Evolutionary conservation across 2,888 invertebrate genomes (phyloP).

Genomic region (Cabera pusaria): DNA sequence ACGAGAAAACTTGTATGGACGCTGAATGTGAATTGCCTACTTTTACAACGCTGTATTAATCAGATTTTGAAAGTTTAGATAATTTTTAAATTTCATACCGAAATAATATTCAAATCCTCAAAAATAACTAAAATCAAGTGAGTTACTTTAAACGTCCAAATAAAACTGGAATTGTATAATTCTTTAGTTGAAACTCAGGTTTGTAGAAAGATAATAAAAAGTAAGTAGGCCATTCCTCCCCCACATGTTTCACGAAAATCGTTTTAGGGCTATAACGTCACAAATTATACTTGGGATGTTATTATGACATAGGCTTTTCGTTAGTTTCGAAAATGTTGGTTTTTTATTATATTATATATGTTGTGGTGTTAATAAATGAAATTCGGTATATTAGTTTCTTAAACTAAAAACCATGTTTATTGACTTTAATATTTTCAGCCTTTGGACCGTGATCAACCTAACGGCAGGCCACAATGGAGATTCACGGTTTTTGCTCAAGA

Average conservation of each 20-base stretch:
- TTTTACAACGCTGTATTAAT: slow-evolving; percentile 23
- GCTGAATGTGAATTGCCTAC: slow-evolving; percentile 49
- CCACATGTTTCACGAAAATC: slow-evolving; percentile 25
- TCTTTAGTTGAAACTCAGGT: slow-evolving; percentile 13
- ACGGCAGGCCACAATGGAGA: slow-evolving; percentile 97
- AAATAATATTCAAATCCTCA: no score
- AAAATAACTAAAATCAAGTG: no score
- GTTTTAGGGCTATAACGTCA: slow-evolving; percentile 22
- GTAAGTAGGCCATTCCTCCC: slow-evolving; percentile 21
- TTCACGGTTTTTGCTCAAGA: slow-evolving; percentile 98
- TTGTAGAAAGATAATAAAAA: slow-evolving; percentile 24
- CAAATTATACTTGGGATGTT: slow-evolving; percentile 27
- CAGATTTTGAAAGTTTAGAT: no score
- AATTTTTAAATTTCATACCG: no score
- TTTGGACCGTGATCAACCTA: slow-evolving; percentile 97
- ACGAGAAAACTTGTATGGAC: slow-evolving; percentile 48
- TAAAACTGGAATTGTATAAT: slow-evolving; percentile 4
- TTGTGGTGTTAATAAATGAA: no score
- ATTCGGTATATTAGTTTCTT: no score
- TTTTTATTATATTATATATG: no score
- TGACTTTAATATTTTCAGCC: slow-evolving; percentile 85
- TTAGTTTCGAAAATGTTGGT: slow-evolving; percentile 18
- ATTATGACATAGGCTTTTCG: slow-evolving; percentile 21
- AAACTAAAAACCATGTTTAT: no score
- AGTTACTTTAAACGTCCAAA: no score